phyloP scores from a whole-genome alignment of 2,797 vertebrate genomes.

The Pseudochromis fuscus region DNA sequence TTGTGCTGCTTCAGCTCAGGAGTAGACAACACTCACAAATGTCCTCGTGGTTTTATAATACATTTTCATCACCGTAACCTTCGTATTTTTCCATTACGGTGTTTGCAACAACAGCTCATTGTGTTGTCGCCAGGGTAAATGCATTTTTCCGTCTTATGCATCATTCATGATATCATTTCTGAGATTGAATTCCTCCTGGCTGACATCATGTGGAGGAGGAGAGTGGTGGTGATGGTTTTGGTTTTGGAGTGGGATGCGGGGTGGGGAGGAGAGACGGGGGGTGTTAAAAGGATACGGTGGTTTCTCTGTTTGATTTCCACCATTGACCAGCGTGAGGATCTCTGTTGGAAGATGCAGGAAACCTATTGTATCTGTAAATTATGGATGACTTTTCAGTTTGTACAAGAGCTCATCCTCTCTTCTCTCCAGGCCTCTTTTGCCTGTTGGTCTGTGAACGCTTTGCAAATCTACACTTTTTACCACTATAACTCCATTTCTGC shows the following conservation, averaged over 20 bases:
- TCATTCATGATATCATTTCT: slow-evolving; percentile 84
- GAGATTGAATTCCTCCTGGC: slow-evolving; percentile 82
- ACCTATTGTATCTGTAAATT: slow-evolving; percentile 27
- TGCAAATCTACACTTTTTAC: slow-evolving; percentile 4
- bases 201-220: slow-evolving; percentile 75
- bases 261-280: neutral
- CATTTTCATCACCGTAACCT: slow-evolving; percentile 78
- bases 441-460: slow-evolving; percentile 11
- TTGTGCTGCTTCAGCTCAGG: slow-evolving; percentile 47
- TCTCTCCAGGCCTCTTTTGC: neutral
- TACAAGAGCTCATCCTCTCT: neutral
- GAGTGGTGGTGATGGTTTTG: slow-evolving; percentile 43
- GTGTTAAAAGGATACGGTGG: slow-evolving; percentile 50
- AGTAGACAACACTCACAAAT: slow-evolving; percentile 68
- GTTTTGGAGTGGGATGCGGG: slow-evolving; percentile 31
- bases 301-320: slow-evolving; percentile 48
- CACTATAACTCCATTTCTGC: neutral
- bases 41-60: slow-evolving; percentile 71
- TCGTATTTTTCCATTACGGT: slow-evolving; percentile 78
- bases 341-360: slow-evolving; percentile 27
- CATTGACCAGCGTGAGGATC: slow-evolving; percentile 39
- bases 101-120: slow-evolving; percentile 83
- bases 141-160: slow-evolving; percentile 81
- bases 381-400: slow-evolving; percentile 28
- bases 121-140: slow-evolving; percentile 79